Conservation (phyloP, 1,140 invertebrate genomes). For the Bombus confusus region DNA sequence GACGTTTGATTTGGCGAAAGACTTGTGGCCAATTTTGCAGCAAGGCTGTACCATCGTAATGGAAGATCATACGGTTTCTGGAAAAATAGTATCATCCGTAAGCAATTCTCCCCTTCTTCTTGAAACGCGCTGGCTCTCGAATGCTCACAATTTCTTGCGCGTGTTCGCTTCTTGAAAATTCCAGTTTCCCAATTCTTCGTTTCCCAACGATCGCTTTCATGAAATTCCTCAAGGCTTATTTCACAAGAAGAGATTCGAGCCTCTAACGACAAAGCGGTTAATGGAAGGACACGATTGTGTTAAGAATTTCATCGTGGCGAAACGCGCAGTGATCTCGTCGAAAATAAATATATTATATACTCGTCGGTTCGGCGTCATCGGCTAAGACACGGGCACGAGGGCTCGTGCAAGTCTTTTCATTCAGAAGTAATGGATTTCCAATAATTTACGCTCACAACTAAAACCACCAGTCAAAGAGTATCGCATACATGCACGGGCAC, state of each 20-base stretch:
- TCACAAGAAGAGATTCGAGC: neutral
- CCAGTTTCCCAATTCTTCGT: no score
- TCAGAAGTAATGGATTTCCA: conserved; percentile 55
- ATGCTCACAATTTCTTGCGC: no score
- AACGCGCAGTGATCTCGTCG: neutral
- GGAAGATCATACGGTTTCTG: no score
- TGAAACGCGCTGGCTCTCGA: no score
- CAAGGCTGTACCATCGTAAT: no score
- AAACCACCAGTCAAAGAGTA: conserved; percentile 27
- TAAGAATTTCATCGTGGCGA: neutral
- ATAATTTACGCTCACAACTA: conserved; percentile 43
- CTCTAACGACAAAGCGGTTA: neutral
- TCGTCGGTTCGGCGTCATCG: neutral
- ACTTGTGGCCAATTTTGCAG: no score
- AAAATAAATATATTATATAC: conserved; percentile 4
- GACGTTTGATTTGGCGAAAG: no score
- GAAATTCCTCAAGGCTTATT: neutral
- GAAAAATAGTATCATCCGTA: no score
- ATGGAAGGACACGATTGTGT: no score
- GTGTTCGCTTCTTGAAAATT: no score
- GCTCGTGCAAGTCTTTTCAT: conserved; percentile 21
- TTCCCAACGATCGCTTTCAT: neutral
- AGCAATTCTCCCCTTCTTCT: no score
- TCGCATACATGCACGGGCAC: neutral
- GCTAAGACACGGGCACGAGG: neutral